Evolutionary conservation across 2,888 invertebrate genomes (phyloP), one percentile per base, ranked within the genome.

Genomic region (Lasiommata megera): DNA sequence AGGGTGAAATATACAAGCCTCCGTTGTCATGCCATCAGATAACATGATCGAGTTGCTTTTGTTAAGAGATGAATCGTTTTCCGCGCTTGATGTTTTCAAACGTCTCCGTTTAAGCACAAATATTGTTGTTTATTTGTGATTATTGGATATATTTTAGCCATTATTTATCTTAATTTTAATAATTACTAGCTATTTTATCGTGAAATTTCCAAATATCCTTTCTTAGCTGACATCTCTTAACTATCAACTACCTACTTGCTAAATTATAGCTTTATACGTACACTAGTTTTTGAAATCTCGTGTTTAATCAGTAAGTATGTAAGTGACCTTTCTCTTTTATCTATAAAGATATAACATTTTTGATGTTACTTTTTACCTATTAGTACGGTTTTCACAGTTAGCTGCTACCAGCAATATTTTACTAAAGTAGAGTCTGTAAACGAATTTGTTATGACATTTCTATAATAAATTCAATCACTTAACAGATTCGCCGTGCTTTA

Each of bases 11-110:
- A 54, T 44, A 52, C 61, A 34, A 46, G 36, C 44, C 53, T 40
- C 52, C 31, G 54, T 58, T 61, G 54, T 58, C 54, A 51, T 58
- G 47, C 52, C 29, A 61, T 58, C 61, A 55, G 61, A 61, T 58
- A 58, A 61, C 43, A 58, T 55, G 55, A 53, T 61, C 44, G 52
- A 55, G 58, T 51, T 48, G 54, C 48, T 48, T 48, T 48, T 46
- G 48, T 23, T 48, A 14, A 1, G 36, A 48, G 48, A 48, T 48
- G 36, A 48, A 48, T 48, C 36, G 48, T 37, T 48, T 48, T 48
- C 48, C 36, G 11, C 36, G 46, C 3, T 28, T 44, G 16, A 31
- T 46, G 16, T 46, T 46, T 46, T 46, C n/a, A 17, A 44, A 28
- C 28, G 28, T 29, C 12, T 44, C 28, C 8, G 28, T 23, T 5